Percentiles rank a stretch among this genome's conserved stretches.
Conservation (phyloP, 2,797 vertebrate species). For the Yasuhikotakia modesta region DNA sequence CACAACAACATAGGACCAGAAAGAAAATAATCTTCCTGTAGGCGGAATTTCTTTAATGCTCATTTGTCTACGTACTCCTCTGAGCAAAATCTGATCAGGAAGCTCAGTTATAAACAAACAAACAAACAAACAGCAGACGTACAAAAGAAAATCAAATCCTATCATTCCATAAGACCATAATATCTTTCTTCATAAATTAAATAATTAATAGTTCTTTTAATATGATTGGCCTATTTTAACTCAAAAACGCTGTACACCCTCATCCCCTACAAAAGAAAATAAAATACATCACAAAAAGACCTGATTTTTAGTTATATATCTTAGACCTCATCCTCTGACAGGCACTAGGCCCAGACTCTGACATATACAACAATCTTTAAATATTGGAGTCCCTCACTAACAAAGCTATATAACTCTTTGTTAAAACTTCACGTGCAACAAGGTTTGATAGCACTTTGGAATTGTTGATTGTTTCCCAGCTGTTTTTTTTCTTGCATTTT, state of each 20-base stretch:
- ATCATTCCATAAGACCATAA: conserved; percentile 82
- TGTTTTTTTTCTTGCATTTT: conserved; percentile 64
- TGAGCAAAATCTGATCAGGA: conserved; percentile 70
- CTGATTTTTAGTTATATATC: conserved; percentile 79
- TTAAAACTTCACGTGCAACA: conserved; percentile 75
- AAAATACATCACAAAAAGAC: conserved; percentile 81
- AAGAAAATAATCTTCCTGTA: conserved; percentile 71
- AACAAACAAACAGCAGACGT: conserved; percentile 69
- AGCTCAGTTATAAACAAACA: conserved; percentile 61
- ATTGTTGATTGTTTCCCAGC: conserved; percentile 87
- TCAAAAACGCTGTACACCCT: conserved; percentile 72
- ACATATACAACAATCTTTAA: conserved; percentile 77
- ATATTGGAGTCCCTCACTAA: conserved; percentile 75
- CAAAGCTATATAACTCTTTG: conserved; percentile 73
- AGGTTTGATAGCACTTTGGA: conserved; percentile 90
- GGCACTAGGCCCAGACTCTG: conserved; percentile 72
- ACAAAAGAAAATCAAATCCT: conserved; percentile 65
- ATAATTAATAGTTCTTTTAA: conserved; percentile 72
- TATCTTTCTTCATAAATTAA: conserved; percentile 86
- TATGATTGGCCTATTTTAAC: conserved; percentile 78
- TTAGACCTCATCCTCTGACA: conserved; percentile 73
- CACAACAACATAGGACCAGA: conserved; percentile 66
- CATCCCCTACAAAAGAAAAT: conserved; percentile 54
- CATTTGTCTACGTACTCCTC: conserved; percentile 65
- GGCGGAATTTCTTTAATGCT: conserved; percentile 70